phyloP scores from a whole-genome alignment of 1,140 invertebrate species.

The Eciton burchellii region DNA sequence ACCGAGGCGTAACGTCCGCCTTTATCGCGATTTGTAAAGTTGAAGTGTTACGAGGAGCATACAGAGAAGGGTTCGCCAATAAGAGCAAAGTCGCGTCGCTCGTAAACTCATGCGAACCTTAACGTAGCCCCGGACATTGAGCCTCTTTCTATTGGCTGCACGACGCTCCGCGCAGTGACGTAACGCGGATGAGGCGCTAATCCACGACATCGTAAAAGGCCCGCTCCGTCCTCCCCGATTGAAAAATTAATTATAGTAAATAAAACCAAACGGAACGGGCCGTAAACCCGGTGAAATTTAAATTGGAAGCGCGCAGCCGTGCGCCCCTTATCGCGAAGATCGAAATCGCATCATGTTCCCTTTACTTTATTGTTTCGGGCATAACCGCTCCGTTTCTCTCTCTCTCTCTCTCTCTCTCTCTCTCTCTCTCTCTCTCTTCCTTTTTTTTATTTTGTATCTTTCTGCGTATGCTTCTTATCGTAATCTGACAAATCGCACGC shows the following conservation, averaged over 20 bases:
- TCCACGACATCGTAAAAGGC: constrained; percentile 73
- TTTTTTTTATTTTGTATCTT: constrained; percentile 32
- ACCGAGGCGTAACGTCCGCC: constrained; percentile 70
- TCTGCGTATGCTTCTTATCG: neutral
- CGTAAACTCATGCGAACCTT: constrained; percentile 72
- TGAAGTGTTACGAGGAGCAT: constrained; percentile 71
- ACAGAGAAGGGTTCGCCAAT: constrained; percentile 71
- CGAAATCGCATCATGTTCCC: constrained; percentile 46
- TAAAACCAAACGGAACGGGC: constrained; percentile 71
- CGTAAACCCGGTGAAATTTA: constrained; percentile 75
- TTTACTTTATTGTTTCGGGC: constrained; percentile 33
- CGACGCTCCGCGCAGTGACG: constrained; percentile 65
- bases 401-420: too few species aligned
- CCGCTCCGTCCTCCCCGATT: constrained; percentile 71
- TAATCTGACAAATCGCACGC: too few species aligned
- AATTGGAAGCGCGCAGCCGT: constrained; percentile 66
- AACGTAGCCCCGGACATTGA: constrained; percentile 47
- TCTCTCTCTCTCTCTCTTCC: too few species aligned
- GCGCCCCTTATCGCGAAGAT: constrained; percentile 45
- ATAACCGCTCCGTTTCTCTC: neutral
- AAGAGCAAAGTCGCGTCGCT: constrained; percentile 67
- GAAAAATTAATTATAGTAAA: constrained; percentile 76
- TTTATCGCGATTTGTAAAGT: constrained; percentile 75
- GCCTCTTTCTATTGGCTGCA: constrained; percentile 60
- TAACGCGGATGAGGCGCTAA: constrained; percentile 69